Conservation (phyloP, 2,797 vertebrate species). For the Margarornis squamiger region DNA sequence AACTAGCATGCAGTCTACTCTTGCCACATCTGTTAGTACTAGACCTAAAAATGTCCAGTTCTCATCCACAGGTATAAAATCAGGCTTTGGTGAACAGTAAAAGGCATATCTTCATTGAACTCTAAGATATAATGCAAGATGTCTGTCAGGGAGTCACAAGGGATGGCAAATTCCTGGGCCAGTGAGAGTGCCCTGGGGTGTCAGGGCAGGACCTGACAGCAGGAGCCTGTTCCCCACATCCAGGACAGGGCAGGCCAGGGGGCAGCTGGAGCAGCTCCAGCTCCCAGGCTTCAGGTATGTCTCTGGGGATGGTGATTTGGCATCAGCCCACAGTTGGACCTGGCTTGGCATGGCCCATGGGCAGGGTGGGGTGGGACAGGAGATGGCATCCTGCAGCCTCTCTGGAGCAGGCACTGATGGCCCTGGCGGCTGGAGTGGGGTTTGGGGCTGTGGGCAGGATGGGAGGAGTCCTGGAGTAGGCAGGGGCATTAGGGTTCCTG, state of each 20-base stretch:
- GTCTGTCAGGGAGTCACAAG: fast-evolving
- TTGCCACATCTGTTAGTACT: not conserved
- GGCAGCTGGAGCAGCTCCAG: not conserved
- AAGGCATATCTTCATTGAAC: not conserved
- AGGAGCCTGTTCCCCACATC: not conserved
- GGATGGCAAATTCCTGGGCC: not conserved
- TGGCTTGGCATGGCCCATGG: fast-evolving
- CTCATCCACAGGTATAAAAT: not conserved
- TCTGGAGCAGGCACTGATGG: not conserved
- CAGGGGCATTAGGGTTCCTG: not conserved
- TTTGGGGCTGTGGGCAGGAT: not conserved
- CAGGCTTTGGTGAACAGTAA: not conserved
- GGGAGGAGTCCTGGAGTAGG: fast-evolving
- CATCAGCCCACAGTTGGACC: fast-evolving
- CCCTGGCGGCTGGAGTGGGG: not conserved
- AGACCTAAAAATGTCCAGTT: not conserved
- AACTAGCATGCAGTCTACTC: not conserved
- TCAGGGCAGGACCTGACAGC: not conserved
- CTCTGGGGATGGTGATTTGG: not conserved
- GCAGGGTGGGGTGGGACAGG: not conserved
- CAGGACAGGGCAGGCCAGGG: not conserved
- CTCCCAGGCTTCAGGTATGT: not conserved
- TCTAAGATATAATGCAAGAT: not conserved
- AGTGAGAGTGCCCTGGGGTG: not conserved
- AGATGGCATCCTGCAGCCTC: fast-evolving